phyloP scores from a whole-genome alignment of 2,113 vertebrate genomes.

The Nycticryphes semicollaris region DNA sequence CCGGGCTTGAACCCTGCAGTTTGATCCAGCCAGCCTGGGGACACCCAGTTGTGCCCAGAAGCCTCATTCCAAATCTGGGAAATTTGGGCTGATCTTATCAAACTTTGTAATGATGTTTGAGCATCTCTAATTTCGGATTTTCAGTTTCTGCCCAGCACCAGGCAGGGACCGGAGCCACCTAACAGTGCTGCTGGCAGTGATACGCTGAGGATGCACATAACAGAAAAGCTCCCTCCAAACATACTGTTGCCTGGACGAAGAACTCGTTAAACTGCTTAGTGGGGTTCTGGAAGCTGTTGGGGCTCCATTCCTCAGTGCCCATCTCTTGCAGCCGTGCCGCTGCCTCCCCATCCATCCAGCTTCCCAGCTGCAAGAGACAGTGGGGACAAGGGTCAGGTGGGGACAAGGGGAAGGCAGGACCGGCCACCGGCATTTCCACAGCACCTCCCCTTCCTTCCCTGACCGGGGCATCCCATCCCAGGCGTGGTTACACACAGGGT shows the following conservation, averaged over 20 bases:
- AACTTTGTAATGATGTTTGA: fast-evolving
- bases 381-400: fast-evolving
- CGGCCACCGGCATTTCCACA: fast-evolving
- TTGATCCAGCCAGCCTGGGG: neutral
- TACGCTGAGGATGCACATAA: neutral
- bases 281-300: slow-evolving; percentile 70
- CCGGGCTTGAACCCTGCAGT: too few species aligned
- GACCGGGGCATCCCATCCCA: fast-evolving
- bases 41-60: neutral
- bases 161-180: neutral
- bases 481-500: neutral
- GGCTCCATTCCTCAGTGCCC: slow-evolving; percentile 69
- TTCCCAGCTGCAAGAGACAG: slow-evolving; percentile 75
- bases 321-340: slow-evolving; percentile 75
- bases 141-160: fast-evolving
- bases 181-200: fast-evolving
- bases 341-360: slow-evolving; percentile 86
- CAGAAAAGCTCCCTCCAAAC: slow-evolving; percentile 5
- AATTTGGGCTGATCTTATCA: neutral
- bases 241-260: slow-evolving; percentile 83
- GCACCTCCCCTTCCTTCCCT: neutral
- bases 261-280: slow-evolving; percentile 79
- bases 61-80: neutral
- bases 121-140: neutral
- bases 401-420: fast-evolving